Evolutionary conservation across 2,888 invertebrate genomes (phyloP), one percentile per base, ranked within the genome.

Genomic region (Cosmia trapezina): DNA sequence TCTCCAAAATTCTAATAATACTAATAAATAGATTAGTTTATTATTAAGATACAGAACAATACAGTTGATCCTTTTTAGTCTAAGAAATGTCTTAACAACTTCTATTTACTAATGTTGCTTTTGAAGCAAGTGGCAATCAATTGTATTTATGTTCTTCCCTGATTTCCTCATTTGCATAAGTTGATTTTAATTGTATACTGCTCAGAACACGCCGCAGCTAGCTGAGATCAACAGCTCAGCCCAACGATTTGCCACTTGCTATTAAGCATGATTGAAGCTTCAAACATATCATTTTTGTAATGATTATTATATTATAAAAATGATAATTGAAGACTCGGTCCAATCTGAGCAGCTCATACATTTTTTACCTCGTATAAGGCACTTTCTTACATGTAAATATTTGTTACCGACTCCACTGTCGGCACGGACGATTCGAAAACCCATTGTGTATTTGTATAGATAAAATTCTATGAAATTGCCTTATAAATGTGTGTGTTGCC

Each of bases 391-490:
- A 78, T 87, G 81, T 88, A 85, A 85, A 86, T 86, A 87, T 83
- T 83, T 79, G 87, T 65, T 71, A 80, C 78, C 75, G 83, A 78
- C 77, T 70, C 67, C 49, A 73, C n/a, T 66, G 83, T 83, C 84
- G 83, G 75, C 74, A 74, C 77, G 70, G 75, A 82, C 75, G 71
- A 79, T 83, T 83, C 78, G 69, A 77, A 79, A 86, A 76, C 71
- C 81, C 79, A 82, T 82, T 84, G 81, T 83, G 80, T 88, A 81
- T 28, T 28, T 85, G 86, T 85, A 87, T 88, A 89, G 87, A 84
- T 86, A 79, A 84, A 73, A 90, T 90, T 90, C 89, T 88, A 89
- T 89, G 86, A 90, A 90, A 87, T 72, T 94, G 94, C 94, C 94
- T 94, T 94, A 93, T 90, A 86, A 81, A 89, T 90, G 89, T 90